Conservation (phyloP, 2,888 invertebrate genomes). For the Agrotis puta region DNA sequence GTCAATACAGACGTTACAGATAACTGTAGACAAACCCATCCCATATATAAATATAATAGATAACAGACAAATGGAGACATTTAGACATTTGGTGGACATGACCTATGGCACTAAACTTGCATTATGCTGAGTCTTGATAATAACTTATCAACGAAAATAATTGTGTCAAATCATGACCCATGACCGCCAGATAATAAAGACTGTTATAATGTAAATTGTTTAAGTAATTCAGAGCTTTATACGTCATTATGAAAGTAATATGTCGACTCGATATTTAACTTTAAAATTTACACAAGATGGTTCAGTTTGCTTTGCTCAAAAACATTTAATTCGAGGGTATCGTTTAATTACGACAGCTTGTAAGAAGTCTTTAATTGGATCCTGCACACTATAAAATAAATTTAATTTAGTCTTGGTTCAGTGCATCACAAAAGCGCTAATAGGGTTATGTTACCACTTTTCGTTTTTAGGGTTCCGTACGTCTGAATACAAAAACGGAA, state of each 20-base stretch:
- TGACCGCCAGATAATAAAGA: constrained; percentile 44
- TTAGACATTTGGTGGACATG: not conserved
- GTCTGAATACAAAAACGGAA: too few species aligned
- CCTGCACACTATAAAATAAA: constrained; percentile 11
- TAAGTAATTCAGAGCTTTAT: constrained; percentile 16
- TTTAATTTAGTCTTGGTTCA: constrained; percentile 16
- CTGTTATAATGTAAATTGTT: constrained; percentile 7
- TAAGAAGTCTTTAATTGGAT: constrained; percentile 36
- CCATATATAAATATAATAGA: too few species aligned
- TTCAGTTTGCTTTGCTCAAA: not conserved
- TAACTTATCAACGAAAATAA: constrained; percentile 30
- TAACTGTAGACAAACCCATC: too few species aligned
- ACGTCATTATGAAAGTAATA: not conserved
- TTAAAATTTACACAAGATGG: rapidly evolving
- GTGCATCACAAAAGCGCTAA: not conserved
- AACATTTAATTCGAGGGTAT: not conserved
- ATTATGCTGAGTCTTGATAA: constrained; percentile 9
- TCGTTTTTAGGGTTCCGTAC: too few species aligned
- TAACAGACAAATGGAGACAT: not conserved
- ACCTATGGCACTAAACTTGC: constrained; percentile 10
- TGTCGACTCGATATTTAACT: not conserved
- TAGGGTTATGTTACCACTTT: too few species aligned
- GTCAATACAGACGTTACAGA: too few species aligned
- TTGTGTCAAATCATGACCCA: constrained; percentile 29
- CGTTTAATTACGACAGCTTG: not conserved